Evolutionary conservation across 2,113 vertebrate species (phyloP).

Genomic region (Numenius arquata): DNA sequence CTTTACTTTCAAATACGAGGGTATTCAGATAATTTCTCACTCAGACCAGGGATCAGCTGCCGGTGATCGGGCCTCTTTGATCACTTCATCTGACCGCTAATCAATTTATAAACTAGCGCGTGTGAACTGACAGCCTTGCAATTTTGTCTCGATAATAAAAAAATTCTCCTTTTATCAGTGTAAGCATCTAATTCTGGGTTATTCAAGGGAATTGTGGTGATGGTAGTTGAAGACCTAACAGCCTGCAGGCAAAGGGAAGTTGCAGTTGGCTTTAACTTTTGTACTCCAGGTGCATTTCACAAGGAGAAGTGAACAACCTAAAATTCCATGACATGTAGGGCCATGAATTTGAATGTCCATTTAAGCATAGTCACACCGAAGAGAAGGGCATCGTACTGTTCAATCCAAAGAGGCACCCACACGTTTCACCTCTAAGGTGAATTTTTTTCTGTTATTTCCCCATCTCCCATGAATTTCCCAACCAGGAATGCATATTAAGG

Average conservation of each 20-base stretch:
- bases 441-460: not conserved
- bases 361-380: not conserved
- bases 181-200: not conserved
- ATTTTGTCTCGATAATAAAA: not conserved
- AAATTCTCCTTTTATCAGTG: not conserved
- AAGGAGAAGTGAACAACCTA: not conserved
- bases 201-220: not conserved
- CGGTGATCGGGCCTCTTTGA: not conserved
- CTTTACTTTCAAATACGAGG: not conserved
- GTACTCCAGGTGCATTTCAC: not conserved
- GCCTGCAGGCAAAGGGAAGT: not conserved
- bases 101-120: not conserved
- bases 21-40: not conserved
- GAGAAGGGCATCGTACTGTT: not conserved
- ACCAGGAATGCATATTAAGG: conserved; percentile 29
- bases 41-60: not conserved
- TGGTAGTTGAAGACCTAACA: not conserved
- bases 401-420: not conserved
- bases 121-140: not conserved
- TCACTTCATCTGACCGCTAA: not conserved
- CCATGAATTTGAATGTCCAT: not conserved
- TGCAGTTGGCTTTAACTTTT: not conserved
- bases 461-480: not conserved
- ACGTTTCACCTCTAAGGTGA: not conserved
- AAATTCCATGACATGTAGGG: not conserved